Percentiles rank a stretch among this genome's conserved stretches.
These are phyloP conservation scores for Rhynchomys soricoides DNA, from an alignment of 2,113 vertebrate species.

Conservation along the genomic window DNA sequence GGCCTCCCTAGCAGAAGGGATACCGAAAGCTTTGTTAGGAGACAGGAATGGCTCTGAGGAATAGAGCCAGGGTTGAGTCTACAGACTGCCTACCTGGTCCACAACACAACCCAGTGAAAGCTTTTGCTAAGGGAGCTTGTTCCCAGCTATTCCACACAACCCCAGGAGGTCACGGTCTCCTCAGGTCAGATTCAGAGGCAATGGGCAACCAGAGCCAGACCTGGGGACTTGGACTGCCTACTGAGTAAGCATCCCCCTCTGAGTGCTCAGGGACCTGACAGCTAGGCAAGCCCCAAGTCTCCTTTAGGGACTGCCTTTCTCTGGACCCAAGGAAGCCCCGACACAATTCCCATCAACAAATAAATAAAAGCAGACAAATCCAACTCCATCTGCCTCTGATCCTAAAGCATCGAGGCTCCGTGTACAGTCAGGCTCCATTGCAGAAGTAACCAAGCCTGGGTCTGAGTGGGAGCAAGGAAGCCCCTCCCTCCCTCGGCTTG, in stretches of 20 bases:
- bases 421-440: neutral
- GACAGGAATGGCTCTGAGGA: neutral
- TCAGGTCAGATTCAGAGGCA: neutral
- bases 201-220: neutral
- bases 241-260: neutral
- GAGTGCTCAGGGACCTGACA: neutral
- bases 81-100: too few species aligned
- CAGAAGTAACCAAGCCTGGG: neutral
- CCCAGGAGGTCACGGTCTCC: fast-evolving
- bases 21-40: neutral
- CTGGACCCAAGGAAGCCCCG: neutral
- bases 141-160: neutral
- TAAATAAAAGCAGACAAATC: neutral
- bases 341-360: neutral
- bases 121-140: fast-evolving
- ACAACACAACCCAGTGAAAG: neutral
- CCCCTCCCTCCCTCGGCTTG: neutral
- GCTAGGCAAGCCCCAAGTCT: neutral
- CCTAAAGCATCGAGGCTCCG: neutral
- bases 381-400: neutral
- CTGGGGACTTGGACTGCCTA: fast-evolving
- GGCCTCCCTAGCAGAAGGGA: neutral
- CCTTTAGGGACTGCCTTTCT: neutral
- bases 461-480: neutral
- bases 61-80: neutral